Evolutionary conservation across 2,888 invertebrate genomes (phyloP), one percentile per base, ranked within the genome.

Genomic region (Noctua janthina): DNA sequence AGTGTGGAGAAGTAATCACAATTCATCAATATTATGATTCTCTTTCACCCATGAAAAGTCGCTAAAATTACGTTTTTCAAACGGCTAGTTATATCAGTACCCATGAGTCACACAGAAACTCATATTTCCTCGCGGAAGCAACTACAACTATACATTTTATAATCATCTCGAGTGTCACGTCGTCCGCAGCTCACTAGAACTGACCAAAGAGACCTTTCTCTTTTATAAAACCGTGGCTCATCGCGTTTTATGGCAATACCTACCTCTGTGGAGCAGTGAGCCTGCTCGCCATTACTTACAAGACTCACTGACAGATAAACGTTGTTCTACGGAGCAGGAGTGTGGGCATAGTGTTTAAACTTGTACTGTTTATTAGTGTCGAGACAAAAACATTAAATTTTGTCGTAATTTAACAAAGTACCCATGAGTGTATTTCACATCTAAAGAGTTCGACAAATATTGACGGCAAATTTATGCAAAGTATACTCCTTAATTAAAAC

Each of bases 231-330:
- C 11, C 35, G 66, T 0, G 43, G 43, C 67, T 68, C 46, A 46
- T 46, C 67, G 3, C 67, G 13, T n/a, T 68, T 68, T 46, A 43
- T 46, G 15, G n/a, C n/a, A 8, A 4, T 7, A 46, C 35, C 10
- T 39, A 66, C 39, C 20, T 39, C 20, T 66, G 66, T 20, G 66
- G 39, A 39, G 39, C 8, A 8, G 17, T 1, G 39, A 68, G 43
- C n/a, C 43, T 68, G n/a, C n/a, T 20, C n/a, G 43, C 67, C 67
- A n/a, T 68, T 15, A 46, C n/a, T 68, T 46, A 46, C 67, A 68
- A n/a, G 15, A 46, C 67, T 68, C 43, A 11, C 15, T 43, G 13
- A 43, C n/a, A 67, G 67, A 67, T 43, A 43, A 43, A n/a, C 23
- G 10, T 67, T 43, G 39, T 43, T 43, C 8, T 3, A 68, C n/a